These are phyloP conservation scores for Chalcis sispes DNA, from an alignment of 2,888 invertebrate species.

Conservation along the genomic window DNA sequence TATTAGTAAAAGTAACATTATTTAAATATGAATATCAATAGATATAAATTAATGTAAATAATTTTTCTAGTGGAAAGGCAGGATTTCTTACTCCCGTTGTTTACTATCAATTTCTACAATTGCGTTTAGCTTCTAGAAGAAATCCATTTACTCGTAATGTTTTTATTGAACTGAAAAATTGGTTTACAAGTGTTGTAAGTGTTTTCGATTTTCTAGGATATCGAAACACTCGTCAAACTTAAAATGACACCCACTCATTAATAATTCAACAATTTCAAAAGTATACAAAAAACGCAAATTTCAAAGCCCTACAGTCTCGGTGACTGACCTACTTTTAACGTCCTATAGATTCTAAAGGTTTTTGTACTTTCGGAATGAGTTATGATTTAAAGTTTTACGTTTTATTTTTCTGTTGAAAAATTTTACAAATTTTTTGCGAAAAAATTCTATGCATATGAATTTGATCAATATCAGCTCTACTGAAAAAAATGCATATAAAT, in stretches of 20 bases:
- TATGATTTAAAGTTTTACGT: slow-evolving; percentile 43
- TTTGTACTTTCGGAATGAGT: slow-evolving; percentile 40
- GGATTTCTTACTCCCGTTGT: slow-evolving; percentile 95
- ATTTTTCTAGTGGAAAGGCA: slow-evolving; percentile 86
- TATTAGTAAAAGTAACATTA: neutral
- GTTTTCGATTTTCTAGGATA: slow-evolving; percentile 82
- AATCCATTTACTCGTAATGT: slow-evolving; percentile 97
- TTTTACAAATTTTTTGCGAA: slow-evolving; percentile 28
- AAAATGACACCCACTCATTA: slow-evolving; percentile 82
- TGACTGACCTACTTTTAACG: slow-evolving; percentile 32
- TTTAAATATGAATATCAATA: neutral
- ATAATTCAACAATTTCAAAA: slow-evolving; percentile 59
- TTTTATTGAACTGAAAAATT: slow-evolving; percentile 90
- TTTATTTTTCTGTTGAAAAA: slow-evolving; percentile 22
- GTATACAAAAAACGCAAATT: slow-evolving; percentile 23
- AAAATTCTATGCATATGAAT: slow-evolving; percentile 28
- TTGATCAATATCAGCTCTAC: too few species aligned
- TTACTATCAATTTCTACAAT: slow-evolving; percentile 96
- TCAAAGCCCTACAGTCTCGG: slow-evolving; percentile 31
- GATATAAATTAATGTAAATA: slow-evolving; percentile 16
- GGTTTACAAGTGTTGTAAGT: slow-evolving; percentile 83
- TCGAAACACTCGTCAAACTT: slow-evolving; percentile 82
- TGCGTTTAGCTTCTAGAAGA: slow-evolving; percentile 94
- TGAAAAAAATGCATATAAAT: too few species aligned
- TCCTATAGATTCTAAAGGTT: slow-evolving; percentile 29